Evolutionary conservation across 2,888 invertebrate genomes (phyloP).

Genomic region (Argyresthia goedartella): DNA sequence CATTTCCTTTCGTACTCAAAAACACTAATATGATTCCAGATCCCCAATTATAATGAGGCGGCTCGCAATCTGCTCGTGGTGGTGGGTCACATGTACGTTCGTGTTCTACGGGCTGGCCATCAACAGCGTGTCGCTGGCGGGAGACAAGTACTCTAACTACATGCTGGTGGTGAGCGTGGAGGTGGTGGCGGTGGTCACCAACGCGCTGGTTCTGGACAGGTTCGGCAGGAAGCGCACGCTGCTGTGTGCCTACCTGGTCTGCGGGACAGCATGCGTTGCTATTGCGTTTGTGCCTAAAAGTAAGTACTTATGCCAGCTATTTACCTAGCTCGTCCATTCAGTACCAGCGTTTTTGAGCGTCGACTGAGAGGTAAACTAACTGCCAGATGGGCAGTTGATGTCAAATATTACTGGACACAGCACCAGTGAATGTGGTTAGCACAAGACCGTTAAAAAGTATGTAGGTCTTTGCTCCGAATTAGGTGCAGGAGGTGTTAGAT

Average conservation of each 20-base stretch:
- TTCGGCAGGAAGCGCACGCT: conserved; percentile 75
- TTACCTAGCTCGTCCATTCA: background rate
- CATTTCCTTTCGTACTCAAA: no score
- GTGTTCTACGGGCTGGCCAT: conserved; percentile 86
- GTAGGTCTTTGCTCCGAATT: no score
- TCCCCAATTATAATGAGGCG: conserved; percentile 55
- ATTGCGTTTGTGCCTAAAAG: conserved; percentile 64
- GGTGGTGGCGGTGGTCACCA: conserved; percentile 77
- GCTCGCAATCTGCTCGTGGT: conserved; percentile 61
- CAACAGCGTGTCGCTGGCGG: conserved; percentile 80
- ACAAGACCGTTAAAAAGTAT: no score
- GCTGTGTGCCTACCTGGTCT: conserved; percentile 69
- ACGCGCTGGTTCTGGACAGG: conserved; percentile 74
- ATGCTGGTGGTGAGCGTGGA: conserved; percentile 78
- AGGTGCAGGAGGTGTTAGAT: no score
- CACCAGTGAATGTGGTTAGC: no score
- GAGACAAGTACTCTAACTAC: conserved; percentile 84
- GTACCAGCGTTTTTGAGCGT: background rate
- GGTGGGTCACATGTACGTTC: conserved; percentile 85
- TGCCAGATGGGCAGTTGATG: no score
- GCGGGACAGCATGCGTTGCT: conserved; percentile 62
- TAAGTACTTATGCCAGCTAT: conserved; percentile 21
- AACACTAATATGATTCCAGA: no score
- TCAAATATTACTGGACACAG: no score
- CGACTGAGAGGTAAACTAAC: no score